Conservation (phyloP, 2,797 vertebrate species). For the Gobionotothen gibberifrons region DNA sequence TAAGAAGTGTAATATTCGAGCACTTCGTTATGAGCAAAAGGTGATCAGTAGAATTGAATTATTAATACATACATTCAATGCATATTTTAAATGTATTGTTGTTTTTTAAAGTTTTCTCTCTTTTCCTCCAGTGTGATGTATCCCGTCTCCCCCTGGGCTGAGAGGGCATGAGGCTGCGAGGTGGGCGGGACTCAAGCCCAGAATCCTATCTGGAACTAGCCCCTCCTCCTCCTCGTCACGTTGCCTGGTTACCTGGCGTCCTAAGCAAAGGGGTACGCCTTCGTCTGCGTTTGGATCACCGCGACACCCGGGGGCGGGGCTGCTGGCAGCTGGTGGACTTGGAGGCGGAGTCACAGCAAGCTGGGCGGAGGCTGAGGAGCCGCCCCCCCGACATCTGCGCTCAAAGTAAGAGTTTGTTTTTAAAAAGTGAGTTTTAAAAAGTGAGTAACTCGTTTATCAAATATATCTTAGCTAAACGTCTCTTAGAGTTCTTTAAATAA, state of each 20-base stretch:
- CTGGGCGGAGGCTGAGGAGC: slow-evolving; percentile 43
- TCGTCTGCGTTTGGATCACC: slow-evolving; percentile 73
- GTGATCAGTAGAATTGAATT: slow-evolving; percentile 9
- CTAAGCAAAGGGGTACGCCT: slow-evolving; percentile 77
- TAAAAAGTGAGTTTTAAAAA: background rate
- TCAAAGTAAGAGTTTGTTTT: slow-evolving; percentile 61
- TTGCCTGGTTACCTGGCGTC: slow-evolving; percentile 75
- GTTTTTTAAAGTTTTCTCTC: background rate
- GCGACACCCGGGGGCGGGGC: slow-evolving; percentile 68
- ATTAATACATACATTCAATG: background rate
- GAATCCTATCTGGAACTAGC: slow-evolving; percentile 23
- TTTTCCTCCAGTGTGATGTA: slow-evolving; percentile 67
- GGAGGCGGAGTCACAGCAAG: slow-evolving; percentile 54
- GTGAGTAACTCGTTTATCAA: no score
- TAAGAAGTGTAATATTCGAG: slow-evolving; percentile 40
- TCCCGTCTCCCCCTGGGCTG: slow-evolving; percentile 37
- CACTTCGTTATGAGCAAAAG: background rate
- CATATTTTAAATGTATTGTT: background rate
- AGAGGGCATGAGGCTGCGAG: slow-evolving; percentile 77
- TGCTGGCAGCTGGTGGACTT: slow-evolving; percentile 81
- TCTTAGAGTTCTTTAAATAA: background rate
- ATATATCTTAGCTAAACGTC: background rate
- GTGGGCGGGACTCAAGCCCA: slow-evolving; percentile 64
- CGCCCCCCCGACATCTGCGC: slow-evolving; percentile 38
- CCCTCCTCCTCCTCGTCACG: slow-evolving; percentile 31